A percentile compares a stretch with the other conserved stretches of the same genome.
Evolutionary conservation across 1,140 invertebrate genomes (phyloP).

Genomic region (Saccostrea cuccullata): DNA sequence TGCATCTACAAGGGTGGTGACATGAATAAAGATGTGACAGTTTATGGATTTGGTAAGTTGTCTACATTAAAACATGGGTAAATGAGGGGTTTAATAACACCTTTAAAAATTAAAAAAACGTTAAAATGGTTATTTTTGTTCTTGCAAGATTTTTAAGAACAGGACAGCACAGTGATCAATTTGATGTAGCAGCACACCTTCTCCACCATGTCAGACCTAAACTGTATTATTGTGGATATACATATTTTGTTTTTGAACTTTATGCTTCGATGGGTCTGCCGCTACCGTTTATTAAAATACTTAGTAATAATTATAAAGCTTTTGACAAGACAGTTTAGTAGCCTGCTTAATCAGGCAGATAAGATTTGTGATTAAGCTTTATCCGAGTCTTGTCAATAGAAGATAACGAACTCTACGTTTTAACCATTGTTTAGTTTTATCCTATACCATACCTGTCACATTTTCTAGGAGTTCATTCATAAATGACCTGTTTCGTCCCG

Average conservation of each 20-base stretch:
- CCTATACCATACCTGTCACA: not conserved
- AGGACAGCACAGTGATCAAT: no score
- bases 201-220: no score
- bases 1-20: not conserved
- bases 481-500: not conserved
- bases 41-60: slow-evolving; percentile 10
- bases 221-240: no score
- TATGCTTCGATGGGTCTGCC: not conserved
- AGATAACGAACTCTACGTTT: not conserved
- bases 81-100: not conserved
- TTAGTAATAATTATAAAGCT: slow-evolving; percentile 23
- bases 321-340: slow-evolving; percentile 28
- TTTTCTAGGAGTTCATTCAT: slow-evolving; percentile 11
- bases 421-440: not conserved
- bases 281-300: not conserved
- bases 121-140: not conserved
- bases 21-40: not conserved
- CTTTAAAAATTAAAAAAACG: not conserved
- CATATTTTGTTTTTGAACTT: not conserved
- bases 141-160: not conserved
- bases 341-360: not conserved
- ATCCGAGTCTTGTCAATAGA: slow-evolving; percentile 17
- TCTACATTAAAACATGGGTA: not conserved
- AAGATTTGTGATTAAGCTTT: slow-evolving; percentile 20
- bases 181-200: no score